phyloP scores from a whole-genome alignment of 2,888 invertebrate species.

The Syritta pipiens region DNA sequence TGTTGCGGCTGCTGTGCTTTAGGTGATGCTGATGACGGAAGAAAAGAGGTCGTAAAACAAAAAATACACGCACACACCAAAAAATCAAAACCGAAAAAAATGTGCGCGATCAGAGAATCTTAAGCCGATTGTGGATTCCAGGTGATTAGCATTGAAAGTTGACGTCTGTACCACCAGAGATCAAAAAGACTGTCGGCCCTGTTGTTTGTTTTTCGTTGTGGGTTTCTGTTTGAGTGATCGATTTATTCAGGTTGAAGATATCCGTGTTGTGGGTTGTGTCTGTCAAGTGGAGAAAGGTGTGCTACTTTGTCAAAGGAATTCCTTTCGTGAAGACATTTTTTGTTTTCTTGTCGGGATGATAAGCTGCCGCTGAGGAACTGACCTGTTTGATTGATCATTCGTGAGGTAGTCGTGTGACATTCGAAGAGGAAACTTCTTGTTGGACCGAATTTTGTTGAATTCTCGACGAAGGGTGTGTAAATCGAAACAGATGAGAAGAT shows the following conservation, averaged over 20 bases:
- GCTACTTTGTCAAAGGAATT: constrained; percentile 32
- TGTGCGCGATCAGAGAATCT: constrained; percentile 40
- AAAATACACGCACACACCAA: neutral
- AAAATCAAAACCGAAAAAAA: constrained; percentile 7
- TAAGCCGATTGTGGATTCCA: constrained; percentile 65
- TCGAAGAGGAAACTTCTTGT: neutral
- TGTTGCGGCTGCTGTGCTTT: constrained; percentile 54
- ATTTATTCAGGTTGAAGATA: constrained; percentile 56
- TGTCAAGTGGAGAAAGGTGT: constrained; percentile 60
- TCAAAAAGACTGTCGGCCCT: constrained; percentile 28
- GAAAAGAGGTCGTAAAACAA: constrained; percentile 18
- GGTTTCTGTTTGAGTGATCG: constrained; percentile 42
- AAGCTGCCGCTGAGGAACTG: constrained; percentile 14
- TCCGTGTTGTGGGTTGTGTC: constrained; percentile 46
- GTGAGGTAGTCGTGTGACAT: constrained; percentile 12
- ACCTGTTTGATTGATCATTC: constrained; percentile 35
- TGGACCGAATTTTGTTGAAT: no score
- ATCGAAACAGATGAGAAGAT: no score
- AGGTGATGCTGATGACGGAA: constrained; percentile 49
- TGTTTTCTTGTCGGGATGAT: no score
- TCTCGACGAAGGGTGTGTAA: no score
- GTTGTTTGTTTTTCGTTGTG: constrained; percentile 5
- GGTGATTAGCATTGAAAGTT: constrained; percentile 60
- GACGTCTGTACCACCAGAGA: constrained; percentile 44
- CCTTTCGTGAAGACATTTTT: no score